Base-by-base conservation (phyloP, 2,113 vertebrate species). In the Capra hircus region DNA sequence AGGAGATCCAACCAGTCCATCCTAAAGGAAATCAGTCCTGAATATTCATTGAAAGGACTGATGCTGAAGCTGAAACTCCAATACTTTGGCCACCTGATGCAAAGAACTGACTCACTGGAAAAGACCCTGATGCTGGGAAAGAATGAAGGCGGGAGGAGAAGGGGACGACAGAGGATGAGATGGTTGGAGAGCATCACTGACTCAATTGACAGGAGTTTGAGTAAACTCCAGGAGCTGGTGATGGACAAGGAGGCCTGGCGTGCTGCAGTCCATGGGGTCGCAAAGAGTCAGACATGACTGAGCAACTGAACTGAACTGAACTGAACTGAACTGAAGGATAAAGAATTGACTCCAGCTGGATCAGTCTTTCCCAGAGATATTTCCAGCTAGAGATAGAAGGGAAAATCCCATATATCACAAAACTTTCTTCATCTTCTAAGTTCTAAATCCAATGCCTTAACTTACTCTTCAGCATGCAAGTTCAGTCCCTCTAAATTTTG, bases 191-290 rank as follows among this genome's bases (percentile, higher is more conserved):
- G 67, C n/a, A 71, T 71, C 67, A 71, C n/a, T 4, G 17, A 71
- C 67, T 71, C 67, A 71, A 36, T 3, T 19, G 67, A 71, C 67
- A 71, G 23, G n/a, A 71, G n/a, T 40, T 23, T 71, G 19, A 71
- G 67, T 12, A 71, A 23, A 40, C n/a, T 71, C 19, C 19, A 71
- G 67, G 2, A 40, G 2, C 67, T 40, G 2, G 19, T 40, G 19
- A 40, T 40, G n/a, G n/a, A 71, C 67, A 71, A 5, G n/a, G 10
- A 40, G 5, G n/a, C n/a, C 10, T 23, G n/a, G 10, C 0, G 0
- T 71, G n/a, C 67, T 71, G 10, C 5, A 71, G 67, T 40, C n/a
- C 67, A 71, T 40, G 19, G 2, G n/a, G 5, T 71, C 0, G 1
- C n/a, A 23, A 71, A 71, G 10, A 71, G 67, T 40, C 5, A 21